A percentile compares a stretch with the other conserved stretches of the same genome.
These are phyloP conservation scores for Ophioninae sp. DNA, from an alignment of 2,888 invertebrate genomes.

Conservation along the genomic window DNA sequence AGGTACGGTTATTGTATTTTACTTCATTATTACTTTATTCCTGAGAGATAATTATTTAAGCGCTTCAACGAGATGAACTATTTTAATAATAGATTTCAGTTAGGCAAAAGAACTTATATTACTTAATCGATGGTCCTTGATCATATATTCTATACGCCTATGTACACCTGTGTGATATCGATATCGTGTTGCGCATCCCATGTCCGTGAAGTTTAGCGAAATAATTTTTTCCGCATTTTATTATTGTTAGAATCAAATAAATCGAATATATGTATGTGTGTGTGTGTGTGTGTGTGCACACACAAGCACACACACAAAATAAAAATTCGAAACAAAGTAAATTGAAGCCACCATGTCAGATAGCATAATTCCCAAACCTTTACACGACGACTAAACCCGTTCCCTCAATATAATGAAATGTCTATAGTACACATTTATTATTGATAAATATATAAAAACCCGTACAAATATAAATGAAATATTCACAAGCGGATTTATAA, in stretches of 20 bases:
- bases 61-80: constrained; percentile 70
- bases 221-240: constrained; percentile 54
- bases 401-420: constrained; percentile 42
- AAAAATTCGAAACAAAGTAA: not conserved
- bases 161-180: constrained; percentile 26
- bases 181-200: constrained; percentile 37
- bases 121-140: constrained; percentile 42
- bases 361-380: not conserved
- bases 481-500: constrained; percentile 74
- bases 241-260: constrained; percentile 55
- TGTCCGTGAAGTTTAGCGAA: constrained; percentile 37
- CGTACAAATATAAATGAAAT: constrained; percentile 77
- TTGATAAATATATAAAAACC: constrained; percentile 70
- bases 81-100: constrained; percentile 72
- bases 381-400: constrained; percentile 6
- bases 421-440: constrained; percentile 66
- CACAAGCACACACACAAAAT: not conserved
- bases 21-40: constrained; percentile 68
- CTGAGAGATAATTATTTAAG: constrained; percentile 64
- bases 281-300: no score
- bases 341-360: not conserved
- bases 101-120: constrained; percentile 51
- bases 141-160: constrained; percentile 30
- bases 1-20: constrained; percentile 62
- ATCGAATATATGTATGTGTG: not conserved